These are phyloP conservation scores for Eonycteris spelaea DNA, from an alignment of 2,113 vertebrate species.

Conservation along the genomic window DNA sequence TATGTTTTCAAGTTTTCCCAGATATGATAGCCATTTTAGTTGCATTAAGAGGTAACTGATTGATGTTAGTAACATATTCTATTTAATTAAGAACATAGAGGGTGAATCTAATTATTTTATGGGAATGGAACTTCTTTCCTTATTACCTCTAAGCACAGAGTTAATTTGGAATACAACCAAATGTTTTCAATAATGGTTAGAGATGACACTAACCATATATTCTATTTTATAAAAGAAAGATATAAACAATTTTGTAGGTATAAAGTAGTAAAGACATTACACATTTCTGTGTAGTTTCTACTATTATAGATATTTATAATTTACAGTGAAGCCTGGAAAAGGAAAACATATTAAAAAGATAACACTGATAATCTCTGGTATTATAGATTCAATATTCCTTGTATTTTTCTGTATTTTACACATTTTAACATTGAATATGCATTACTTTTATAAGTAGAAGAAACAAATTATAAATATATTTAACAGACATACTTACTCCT, in stretches of 20 bases:
- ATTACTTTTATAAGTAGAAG: neutral
- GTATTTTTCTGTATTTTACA: neutral
- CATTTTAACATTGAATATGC: neutral
- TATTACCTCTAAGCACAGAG: neutral
- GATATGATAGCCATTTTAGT: neutral
- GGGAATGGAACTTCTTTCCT: neutral
- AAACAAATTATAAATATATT: neutral
- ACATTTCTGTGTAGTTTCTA: neutral
- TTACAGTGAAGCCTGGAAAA: neutral
- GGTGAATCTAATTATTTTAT: neutral
- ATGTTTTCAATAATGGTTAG: neutral
- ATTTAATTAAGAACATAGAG: neutral
- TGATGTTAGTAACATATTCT: neutral
- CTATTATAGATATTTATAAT: neutral
- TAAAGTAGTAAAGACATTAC: neutral
- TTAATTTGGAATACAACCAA: neutral
- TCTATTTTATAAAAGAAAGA: neutral
- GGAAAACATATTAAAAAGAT: neutral
- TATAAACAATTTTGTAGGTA: neutral
- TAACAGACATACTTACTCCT: conserved; percentile 75
- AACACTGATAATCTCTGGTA: neutral
- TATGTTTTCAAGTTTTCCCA: neutral
- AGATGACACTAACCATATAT: neutral
- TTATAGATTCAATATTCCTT: neutral
- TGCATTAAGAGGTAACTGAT: neutral